phyloP scores from a whole-genome alignment of 2,888 invertebrate genomes.

The Macrophya annulata region DNA sequence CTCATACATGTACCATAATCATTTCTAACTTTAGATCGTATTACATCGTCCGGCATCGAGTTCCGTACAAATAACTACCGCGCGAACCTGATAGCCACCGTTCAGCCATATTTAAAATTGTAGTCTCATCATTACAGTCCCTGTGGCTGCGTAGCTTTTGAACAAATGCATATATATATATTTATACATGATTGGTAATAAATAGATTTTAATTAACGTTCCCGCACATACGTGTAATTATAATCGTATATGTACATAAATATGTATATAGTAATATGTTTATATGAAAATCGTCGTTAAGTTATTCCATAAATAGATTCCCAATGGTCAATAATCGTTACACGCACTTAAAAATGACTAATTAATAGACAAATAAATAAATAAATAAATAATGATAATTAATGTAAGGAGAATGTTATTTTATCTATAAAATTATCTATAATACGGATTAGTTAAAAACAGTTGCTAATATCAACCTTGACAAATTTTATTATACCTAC shows the following conservation, averaged over 20 bases:
- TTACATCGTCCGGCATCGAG: conserved; percentile 9
- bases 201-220: conserved; percentile 7
- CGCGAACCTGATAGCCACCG: neutral
- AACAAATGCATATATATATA: neutral
- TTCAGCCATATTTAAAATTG: neutral
- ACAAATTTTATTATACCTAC: neutral
- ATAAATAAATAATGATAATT: neutral
- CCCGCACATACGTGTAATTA: neutral
- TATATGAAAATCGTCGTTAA: neutral
- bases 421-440: neutral
- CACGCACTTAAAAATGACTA: neutral
- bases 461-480: neutral
- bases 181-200: neutral
- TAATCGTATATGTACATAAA: neutral
- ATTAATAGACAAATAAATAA: neutral
- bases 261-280: too few species aligned
- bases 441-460: neutral
- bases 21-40: conserved; percentile 23
- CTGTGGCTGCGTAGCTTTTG: neutral
- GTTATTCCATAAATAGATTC: neutral
- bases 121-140: neutral
- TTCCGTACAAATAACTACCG: conserved; percentile 12
- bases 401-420: neutral
- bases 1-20: neutral
- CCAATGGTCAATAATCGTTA: neutral